phyloP scores from a whole-genome alignment of 2,113 vertebrate species.

The Hymenochirus boettgeri region DNA sequence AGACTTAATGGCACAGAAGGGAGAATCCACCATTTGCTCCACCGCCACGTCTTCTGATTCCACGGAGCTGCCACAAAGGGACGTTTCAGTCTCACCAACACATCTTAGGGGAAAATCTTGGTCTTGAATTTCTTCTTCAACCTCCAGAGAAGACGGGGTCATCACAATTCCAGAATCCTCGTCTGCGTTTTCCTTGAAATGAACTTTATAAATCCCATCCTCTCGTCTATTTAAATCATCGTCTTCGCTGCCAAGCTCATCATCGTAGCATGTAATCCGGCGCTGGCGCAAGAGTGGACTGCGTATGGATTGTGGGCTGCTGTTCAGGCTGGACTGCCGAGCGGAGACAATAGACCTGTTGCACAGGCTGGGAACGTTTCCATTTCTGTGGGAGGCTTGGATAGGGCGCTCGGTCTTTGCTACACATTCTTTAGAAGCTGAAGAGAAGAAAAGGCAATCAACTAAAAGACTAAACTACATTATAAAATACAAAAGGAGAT shows the following conservation, averaged over 20 bases:
- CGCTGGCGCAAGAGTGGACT: conserved; percentile 82
- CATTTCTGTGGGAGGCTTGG: conserved; percentile 46
- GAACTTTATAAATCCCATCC: conserved; percentile 45
- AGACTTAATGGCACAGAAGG: conserved; percentile 57
- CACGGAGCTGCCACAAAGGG: conserved; percentile 50
- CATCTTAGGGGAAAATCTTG: conserved; percentile 48
- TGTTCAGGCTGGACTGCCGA: conserved; percentile 60
- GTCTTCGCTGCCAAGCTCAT: conserved; percentile 65
- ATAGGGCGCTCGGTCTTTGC: conserved; percentile 52
- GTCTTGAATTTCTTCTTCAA: conserved; percentile 51
- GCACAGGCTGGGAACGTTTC: conserved; percentile 45
- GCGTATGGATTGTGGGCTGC: conserved; percentile 66
- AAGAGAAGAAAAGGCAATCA: background rate
- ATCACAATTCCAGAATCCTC: conserved; percentile 47
- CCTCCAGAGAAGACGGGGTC: conserved; percentile 53
- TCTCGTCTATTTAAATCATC: conserved; percentile 49
- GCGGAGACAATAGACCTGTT: conserved; percentile 56
- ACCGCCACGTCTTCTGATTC: conserved; percentile 53
- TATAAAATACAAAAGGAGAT: background rate
- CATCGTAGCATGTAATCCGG: conserved; percentile 71
- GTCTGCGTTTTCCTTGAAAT: conserved; percentile 46
- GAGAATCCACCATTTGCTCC: conserved; percentile 49
- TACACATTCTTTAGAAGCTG: conserved; percentile 57
- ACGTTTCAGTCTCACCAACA: conserved; percentile 52
- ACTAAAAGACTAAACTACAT: background rate